Evolutionary conservation across 1,140 invertebrate species (phyloP).

Genomic region (Trichonephila inaurata): DNA sequence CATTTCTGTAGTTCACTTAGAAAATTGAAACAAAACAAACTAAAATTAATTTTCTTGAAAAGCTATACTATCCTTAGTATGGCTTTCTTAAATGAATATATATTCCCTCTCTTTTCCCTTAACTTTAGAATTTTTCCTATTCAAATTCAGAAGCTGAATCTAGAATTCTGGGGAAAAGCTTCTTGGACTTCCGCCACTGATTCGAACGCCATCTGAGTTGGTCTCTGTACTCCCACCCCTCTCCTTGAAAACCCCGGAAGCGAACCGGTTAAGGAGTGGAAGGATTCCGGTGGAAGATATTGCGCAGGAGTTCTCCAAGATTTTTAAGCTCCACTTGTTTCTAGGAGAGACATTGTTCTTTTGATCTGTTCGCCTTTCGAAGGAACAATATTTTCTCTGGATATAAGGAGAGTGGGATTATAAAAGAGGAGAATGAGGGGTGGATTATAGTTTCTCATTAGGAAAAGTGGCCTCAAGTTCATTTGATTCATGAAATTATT

Average conservation of each 20-base stretch:
- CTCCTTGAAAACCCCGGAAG: background rate
- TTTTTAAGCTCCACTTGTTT: slow-evolving; percentile 34
- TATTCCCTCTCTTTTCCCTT: background rate
- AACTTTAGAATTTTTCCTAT: background rate
- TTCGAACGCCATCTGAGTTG: background rate
- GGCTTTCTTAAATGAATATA: background rate
- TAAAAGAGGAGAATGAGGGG: too few species aligned
- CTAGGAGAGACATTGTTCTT: background rate
- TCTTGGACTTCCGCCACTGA: background rate
- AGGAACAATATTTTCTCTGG: background rate
- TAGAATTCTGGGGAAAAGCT: background rate
- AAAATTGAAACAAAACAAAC: too few species aligned
- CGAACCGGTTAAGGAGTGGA: slow-evolving; percentile 2
- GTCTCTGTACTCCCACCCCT: background rate
- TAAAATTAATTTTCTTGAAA: background rate
- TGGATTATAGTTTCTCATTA: too few species aligned
- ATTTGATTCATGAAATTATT: too few species aligned
- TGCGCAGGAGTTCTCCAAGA: background rate
- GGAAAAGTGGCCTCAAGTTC: too few species aligned
- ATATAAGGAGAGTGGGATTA: too few species aligned
- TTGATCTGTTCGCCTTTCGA: background rate
- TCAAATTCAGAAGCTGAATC: background rate
- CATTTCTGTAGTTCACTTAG: too few species aligned
- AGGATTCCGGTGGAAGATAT: slow-evolving; percentile 5
- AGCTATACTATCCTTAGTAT: background rate